A percentile compares a stretch with the other conserved stretches of the same genome.
Conservation (phyloP, 2,888 invertebrate species). For the Onthophagus sagittarius region DNA sequence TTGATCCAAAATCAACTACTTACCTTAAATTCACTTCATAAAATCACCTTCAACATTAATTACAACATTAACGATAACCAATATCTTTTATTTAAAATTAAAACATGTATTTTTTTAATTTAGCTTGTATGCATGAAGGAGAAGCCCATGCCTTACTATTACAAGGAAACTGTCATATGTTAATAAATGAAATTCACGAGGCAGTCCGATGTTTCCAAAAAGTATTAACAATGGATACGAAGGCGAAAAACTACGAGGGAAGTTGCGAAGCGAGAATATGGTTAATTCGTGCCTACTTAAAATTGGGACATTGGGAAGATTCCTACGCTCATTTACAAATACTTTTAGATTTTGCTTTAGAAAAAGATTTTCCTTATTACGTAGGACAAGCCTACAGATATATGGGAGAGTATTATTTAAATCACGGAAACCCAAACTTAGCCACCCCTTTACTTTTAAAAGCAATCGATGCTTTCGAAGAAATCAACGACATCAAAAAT, state of each 20-base stretch:
- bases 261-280: conserved; percentile 55
- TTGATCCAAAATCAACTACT: no score
- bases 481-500: conserved; percentile 31
- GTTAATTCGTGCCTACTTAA: conserved; percentile 54
- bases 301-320: conserved; percentile 35
- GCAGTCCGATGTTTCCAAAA: conserved; percentile 53
- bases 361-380: conserved; percentile 36
- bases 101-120: conserved; percentile 4
- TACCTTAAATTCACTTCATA: no score
- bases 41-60: no score
- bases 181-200: conserved; percentile 50
- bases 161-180: conserved; percentile 54
- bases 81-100: no score
- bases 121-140: conserved; percentile 50
- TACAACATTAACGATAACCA: no score
- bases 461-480: conserved; percentile 38
- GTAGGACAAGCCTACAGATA: conserved; percentile 41
- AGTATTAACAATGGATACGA: conserved; percentile 49
- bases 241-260: conserved; percentile 46
- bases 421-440: conserved; percentile 34
- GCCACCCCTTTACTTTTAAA: conserved; percentile 39
- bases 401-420: conserved; percentile 43
- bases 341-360: conserved; percentile 34
- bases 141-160: conserved; percentile 54
- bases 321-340: conserved; percentile 35